Evolutionary conservation across 2,888 invertebrate species (phyloP).

Genomic region (Hipparchia semele): DNA sequence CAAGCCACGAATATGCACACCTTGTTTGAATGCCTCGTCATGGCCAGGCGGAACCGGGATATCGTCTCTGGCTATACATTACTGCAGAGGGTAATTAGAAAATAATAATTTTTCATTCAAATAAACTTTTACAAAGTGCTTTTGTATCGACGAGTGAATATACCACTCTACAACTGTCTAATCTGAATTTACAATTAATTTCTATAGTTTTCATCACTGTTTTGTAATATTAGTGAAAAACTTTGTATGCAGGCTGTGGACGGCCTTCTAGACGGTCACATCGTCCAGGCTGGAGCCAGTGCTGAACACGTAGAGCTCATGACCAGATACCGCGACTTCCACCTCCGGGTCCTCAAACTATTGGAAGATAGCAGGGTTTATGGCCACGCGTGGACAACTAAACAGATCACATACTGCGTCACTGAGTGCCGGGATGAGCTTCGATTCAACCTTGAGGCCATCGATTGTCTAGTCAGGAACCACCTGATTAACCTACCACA

Average conservation of each 20-base stretch:
- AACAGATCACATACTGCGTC: conserved; percentile 94
- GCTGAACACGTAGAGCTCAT: conserved; percentile 89
- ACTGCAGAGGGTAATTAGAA: conserved; percentile 87
- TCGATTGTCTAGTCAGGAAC: conserved; percentile 93
- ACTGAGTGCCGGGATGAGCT: conserved; percentile 95
- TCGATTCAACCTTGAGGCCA: conserved; percentile 95
- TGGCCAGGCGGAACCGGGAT: conserved; percentile 91
- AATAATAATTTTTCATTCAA: no score
- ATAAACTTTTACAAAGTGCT: no score
- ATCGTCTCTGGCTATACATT: conserved; percentile 90
- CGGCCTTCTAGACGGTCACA: conserved; percentile 92
- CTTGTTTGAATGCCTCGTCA: conserved; percentile 90
- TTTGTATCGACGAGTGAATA: no score
- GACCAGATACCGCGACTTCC: conserved; percentile 93
- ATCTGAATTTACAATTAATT: no score
- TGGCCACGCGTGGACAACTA: conserved; percentile 95
- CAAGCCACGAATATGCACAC: conserved; percentile 90
- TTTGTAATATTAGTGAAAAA: no score
- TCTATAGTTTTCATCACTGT: no score
- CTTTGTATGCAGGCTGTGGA: conserved; percentile 88
- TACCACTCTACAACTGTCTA: no score
- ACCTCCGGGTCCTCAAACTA: conserved; percentile 94
- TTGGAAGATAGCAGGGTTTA: conserved; percentile 94
- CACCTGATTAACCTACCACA: conserved; percentile 92
- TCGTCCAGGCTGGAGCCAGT: conserved; percentile 78